Evolutionary conservation across 1,140 invertebrate species (phyloP).

Genomic region (Watersipora subatra): DNA sequence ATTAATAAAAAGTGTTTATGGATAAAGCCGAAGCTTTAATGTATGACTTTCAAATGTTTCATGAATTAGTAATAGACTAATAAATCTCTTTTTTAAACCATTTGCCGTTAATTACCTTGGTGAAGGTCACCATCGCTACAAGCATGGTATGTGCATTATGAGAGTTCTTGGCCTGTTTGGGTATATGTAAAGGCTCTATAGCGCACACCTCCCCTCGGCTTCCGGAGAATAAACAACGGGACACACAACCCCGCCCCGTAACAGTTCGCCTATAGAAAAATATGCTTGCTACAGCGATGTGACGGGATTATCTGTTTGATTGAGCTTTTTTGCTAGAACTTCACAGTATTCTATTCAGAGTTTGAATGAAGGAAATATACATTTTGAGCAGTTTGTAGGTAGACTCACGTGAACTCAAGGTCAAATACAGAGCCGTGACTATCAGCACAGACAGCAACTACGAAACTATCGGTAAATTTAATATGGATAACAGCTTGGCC

Average conservation of each 20-base stretch:
- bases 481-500: conserved; percentile 74
- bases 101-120: conserved; percentile 60
- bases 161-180: conserved; percentile 53
- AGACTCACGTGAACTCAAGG: conserved; percentile 60
- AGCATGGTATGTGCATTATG: conserved; percentile 47
- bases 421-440: conserved; percentile 96
- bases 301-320: background rate
- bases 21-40: too few relatives aligned
- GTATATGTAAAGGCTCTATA: conserved; percentile 64
- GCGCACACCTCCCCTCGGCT: conserved; percentile 80
- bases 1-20: too few relatives aligned
- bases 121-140: conserved; percentile 79
- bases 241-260: conserved; percentile 72
- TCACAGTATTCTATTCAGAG: background rate
- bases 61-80: too few relatives aligned
- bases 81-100: too few relatives aligned
- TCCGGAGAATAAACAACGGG: conserved; percentile 78
- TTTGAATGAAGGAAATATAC: background rate
- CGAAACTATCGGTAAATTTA: conserved; percentile 61
- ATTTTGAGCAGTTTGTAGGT: background rate
- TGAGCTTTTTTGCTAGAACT: background rate
- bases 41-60: too few relatives aligned
- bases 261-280: conserved; percentile 51
- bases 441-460: conserved; percentile 71
- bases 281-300: too few relatives aligned